These are phyloP conservation scores for Leptura quadrifasciata DNA, from an alignment of 2,888 invertebrate species.

Conservation along the genomic window DNA sequence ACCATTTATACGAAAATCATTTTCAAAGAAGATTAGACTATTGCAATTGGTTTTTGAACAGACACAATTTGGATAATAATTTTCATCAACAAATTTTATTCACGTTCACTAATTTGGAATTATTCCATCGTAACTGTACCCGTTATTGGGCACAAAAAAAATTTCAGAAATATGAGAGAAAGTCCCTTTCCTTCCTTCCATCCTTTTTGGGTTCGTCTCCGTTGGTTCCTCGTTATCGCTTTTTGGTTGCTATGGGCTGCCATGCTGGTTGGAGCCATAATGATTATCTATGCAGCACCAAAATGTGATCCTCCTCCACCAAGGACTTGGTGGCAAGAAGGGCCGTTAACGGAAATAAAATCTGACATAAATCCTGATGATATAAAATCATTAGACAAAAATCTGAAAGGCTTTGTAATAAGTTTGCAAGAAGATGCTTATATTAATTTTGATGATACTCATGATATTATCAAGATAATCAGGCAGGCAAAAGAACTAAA, in stretches of 20 bases:
- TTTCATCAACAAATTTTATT: no score
- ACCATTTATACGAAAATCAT: no score
- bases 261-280: slow-evolving; percentile 95
- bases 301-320: slow-evolving; percentile 88
- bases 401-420: slow-evolving; percentile 80
- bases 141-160: no score
- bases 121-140: no score
- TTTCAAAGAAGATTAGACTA: no score
- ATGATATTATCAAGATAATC: slow-evolving; percentile 74
- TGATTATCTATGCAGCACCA: slow-evolving; percentile 92
- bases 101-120: no score
- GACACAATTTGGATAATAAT: no score
- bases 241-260: slow-evolving; percentile 96
- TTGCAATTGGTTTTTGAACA: no score
- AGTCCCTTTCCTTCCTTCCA: no score
- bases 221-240: slow-evolving; percentile 91
- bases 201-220: slow-evolving; percentile 96
- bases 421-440: slow-evolving; percentile 79
- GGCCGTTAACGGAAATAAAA: slow-evolving; percentile 83
- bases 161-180: no score
- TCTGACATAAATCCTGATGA: slow-evolving; percentile 67
- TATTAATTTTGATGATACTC: slow-evolving; percentile 76
- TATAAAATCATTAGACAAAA: slow-evolving; percentile 68
- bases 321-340: slow-evolving; percentile 85
- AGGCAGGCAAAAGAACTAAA: slow-evolving; percentile 75